Evolutionary conservation across 2,888 invertebrate species (phyloP).

Genomic region (Drosophila barbarae): DNA sequence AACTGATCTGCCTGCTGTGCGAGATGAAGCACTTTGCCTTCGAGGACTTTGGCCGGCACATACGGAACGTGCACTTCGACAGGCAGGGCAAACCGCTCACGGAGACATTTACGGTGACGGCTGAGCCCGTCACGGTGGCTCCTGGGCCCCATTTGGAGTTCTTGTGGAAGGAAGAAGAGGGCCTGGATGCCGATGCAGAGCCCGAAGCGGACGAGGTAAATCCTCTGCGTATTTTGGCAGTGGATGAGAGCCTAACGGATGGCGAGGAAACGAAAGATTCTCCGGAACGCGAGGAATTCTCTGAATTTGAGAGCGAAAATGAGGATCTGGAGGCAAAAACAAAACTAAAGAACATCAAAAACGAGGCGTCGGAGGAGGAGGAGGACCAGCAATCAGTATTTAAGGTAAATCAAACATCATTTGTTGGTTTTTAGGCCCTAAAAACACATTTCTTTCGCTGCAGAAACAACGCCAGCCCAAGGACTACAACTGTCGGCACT

Average conservation of each 20-base stretch:
- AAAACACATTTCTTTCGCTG: too few species aligned
- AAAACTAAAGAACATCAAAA: not conserved
- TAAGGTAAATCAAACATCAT: constrained; percentile 37
- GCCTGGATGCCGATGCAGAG: not conserved
- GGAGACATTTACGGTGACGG: constrained; percentile 4
- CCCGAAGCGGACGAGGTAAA: constrained; percentile 21
- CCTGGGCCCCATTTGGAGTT: not conserved
- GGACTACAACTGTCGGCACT: constrained; percentile 53
- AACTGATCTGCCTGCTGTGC: constrained; percentile 56
- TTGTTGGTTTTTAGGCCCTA: not conserved
- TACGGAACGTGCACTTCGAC: constrained; percentile 61
- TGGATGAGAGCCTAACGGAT: not conserved
- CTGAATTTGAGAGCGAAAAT: constrained; percentile 17
- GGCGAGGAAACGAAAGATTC: constrained; percentile 1
- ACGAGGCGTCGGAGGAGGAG: constrained; percentile 19
- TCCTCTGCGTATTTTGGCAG: constrained; percentile 18
- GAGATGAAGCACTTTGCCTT: constrained; percentile 66
- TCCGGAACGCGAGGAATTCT: not conserved
- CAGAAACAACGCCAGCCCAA: constrained; percentile 46
- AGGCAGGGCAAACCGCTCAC: constrained; percentile 42
- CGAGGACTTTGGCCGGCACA: constrained; percentile 60
- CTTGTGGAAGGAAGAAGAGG: not conserved
- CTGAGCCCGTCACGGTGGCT: not conserved
- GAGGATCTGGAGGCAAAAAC: constrained; percentile 6
- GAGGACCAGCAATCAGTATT: constrained; percentile 42